Conservation (phyloP, 2,113 vertebrate genomes). For the Ptychochromis oligacanthus region DNA sequence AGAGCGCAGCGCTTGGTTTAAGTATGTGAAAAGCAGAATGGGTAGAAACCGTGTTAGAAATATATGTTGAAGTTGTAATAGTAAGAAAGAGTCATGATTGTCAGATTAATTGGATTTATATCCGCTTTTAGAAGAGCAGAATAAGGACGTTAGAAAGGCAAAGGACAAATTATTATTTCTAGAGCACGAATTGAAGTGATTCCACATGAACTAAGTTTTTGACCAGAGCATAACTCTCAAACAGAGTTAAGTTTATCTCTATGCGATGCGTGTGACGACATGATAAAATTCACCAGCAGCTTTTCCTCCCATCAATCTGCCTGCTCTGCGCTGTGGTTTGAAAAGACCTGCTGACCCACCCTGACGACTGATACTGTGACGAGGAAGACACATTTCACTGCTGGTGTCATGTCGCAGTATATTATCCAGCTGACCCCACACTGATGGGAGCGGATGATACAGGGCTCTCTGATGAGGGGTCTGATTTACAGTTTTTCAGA, state of each 20-base stretch:
- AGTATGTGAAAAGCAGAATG: neutral
- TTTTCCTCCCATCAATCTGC: conserved; percentile 7
- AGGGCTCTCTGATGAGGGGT: neutral
- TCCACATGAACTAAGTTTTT: neutral
- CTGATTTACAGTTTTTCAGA: neutral
- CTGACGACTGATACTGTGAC: neutral
- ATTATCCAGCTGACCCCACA: neutral
- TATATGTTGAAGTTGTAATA: neutral
- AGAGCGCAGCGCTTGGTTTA: neutral
- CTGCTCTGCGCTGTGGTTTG: neutral
- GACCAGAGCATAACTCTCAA: neutral
- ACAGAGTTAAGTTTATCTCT: conserved; percentile 8
- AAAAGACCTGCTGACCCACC: conserved; percentile 9
- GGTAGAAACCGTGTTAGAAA: neutral
- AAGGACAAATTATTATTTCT: neutral
- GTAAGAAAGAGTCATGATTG: neutral
- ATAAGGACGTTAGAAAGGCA: neutral
- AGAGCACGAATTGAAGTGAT: neutral
- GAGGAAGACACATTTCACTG: neutral
- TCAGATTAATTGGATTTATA: neutral
- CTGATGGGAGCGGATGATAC: neutral
- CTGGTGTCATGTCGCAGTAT: neutral
- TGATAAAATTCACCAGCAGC: neutral
- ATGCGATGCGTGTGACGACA: neutral
- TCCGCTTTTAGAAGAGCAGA: neutral